Base-by-base conservation (phyloP, 1,140 invertebrate genomes). In the Steinernema feltiae region DNA sequence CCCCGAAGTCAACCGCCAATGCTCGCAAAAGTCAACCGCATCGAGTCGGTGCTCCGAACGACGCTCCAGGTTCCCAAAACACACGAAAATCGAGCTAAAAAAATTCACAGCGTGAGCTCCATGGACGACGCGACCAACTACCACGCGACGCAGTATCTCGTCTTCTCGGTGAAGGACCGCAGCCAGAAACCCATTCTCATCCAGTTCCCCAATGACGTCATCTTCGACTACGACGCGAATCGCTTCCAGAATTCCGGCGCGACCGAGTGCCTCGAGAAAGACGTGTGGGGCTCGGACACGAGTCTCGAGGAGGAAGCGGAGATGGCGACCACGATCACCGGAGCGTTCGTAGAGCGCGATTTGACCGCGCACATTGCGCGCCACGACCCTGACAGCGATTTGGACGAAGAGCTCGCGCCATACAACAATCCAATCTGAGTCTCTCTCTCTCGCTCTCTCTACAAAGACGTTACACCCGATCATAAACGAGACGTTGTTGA, bases 231-330 rank as follows among this genome's bases (percentile, higher is more conserved):
- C 31, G 31, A 78, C 7, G 53, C 32, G 21, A 27, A 27, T 27
- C 53, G 53, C 15, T 63, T 63, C 53, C 12, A 12, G 53, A 63
- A 63, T 63, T 3, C 53, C 7, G 53, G 24, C 24, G 53, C 53
- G 2, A 27, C 53, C 24, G 53, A 27, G 24, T 63, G 3, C 24
- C 53, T 63, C 53, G 53, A 27, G 24, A 79, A 80, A 24, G 48
- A 76, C 46, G 78, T 78, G 0, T 80, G 79, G 79, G 79, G 79
- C 17, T 79, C 76, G 24, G 79, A 80, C 29, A 80, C 79, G 0
- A 80, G 79, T 74, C 63, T 80, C 17, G 79, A 80, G 31, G 72
- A 80, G 31, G 79, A 80, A 21, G 53, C 53, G 12, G 53, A 63
- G 53, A 63, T 63, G 15, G 53, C 53, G 15, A 7, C 53, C 7